A percentile compares a stretch with the other conserved stretches of the same genome.
These are phyloP conservation scores for Desmophyllum pertusum DNA, from an alignment of 92 coral and sea anemone species.

Conservation along the genomic window DNA sequence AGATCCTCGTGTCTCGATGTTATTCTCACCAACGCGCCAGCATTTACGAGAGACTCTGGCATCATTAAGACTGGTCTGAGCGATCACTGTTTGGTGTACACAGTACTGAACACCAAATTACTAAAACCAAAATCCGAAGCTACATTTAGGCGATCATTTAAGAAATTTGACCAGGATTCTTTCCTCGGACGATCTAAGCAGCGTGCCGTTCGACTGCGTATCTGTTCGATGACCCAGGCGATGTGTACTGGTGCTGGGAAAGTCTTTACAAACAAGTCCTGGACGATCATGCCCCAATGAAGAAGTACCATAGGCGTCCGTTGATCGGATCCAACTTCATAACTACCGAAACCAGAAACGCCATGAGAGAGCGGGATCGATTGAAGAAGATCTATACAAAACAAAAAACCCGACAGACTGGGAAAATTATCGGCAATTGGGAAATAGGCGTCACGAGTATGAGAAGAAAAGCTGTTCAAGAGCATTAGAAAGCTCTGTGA, in stretches of 20 bases:
- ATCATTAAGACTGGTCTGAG: constrained; percentile 38
- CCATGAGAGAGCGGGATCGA: constrained; percentile 15
- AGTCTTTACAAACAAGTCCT: background rate
- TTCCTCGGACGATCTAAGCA: constrained; percentile 25
- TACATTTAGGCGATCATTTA: constrained; percentile 28
- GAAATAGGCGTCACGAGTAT: constrained; percentile 66
- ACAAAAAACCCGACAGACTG: too few relatives aligned
- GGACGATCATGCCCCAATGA: background rate
- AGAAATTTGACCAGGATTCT: constrained; percentile 45
- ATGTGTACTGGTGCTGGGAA: constrained; percentile 36
- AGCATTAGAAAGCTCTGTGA: constrained; percentile 44
- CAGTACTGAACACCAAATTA: constrained; percentile 55
- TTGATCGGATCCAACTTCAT: constrained; percentile 55
- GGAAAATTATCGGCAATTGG: constrained; percentile 54
- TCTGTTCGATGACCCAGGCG: constrained; percentile 52
- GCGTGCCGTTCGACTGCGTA: constrained; percentile 35
- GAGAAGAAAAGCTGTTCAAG: constrained; percentile 61
- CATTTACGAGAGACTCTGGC: constrained; percentile 48
- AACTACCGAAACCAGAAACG: background rate
- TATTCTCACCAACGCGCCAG: constrained; percentile 62
- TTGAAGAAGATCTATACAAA: too few relatives aligned
- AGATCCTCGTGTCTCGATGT: constrained; percentile 58
- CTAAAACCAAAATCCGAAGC: constrained; percentile 36
- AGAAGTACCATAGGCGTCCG: background rate
- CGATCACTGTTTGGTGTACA: constrained; percentile 60